A percentile compares a stretch with the other conserved stretches of the same genome.
Conservation (phyloP, 2,113 vertebrate species). For the Cyphomyrus discorhynchus region DNA sequence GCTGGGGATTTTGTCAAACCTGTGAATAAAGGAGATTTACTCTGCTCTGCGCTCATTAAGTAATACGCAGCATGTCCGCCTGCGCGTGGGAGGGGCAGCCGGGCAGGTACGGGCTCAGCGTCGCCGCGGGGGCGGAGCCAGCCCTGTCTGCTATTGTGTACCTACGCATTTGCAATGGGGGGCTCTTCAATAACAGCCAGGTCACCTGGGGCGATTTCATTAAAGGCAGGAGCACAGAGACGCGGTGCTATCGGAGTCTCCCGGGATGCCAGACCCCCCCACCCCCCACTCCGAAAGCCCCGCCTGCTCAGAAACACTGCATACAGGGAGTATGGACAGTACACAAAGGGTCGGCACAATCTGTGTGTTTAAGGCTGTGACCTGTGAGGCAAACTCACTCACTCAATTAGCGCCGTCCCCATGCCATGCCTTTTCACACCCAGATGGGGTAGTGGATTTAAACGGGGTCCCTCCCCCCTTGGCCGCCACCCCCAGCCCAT, state of each 20-base stretch:
- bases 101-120: neutral
- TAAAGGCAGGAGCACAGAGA: constrained; percentile 69
- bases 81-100: neutral
- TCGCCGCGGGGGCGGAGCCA: too few species aligned
- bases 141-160: neutral
- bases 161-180: constrained; percentile 30
- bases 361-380: neutral
- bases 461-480: neutral
- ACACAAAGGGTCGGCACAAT: neutral
- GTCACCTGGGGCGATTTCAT: constrained; percentile 86
- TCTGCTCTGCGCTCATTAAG: neutral
- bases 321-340: neutral
- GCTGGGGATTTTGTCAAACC: neutral
- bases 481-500: neutral
- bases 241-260: constrained; percentile 45
- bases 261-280: neutral
- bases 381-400: neutral
- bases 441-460: neutral
- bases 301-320: neutral
- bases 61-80: neutral
- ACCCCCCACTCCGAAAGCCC: neutral
- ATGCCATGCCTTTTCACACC: neutral
- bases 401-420: neutral
- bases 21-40: neutral
- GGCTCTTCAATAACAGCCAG: constrained; percentile 64